Conservation (phyloP, 2,888 invertebrate genomes). For the Pristionchus japonicus region DNA sequence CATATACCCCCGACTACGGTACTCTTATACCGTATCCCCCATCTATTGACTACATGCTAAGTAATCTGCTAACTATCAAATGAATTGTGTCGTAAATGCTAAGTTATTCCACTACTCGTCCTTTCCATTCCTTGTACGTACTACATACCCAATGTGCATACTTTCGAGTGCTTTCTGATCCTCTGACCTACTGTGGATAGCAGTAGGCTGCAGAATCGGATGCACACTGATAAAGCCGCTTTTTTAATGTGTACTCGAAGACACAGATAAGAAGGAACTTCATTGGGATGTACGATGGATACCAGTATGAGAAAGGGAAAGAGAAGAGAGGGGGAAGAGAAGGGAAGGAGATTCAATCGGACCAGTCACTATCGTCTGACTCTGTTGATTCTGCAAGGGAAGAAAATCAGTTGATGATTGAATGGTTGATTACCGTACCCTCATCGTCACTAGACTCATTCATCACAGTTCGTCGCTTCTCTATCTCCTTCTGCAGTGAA, state of each 20-base stretch:
- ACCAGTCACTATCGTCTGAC: constrained; percentile 40
- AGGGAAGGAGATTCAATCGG: constrained; percentile 3
- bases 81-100: not conserved
- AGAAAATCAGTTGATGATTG: not conserved
- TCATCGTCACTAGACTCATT: constrained; percentile 40
- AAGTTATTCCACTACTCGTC: constrained; percentile 13
- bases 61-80: constrained; percentile 5
- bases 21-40: not conserved
- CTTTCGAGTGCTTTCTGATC: not conserved
- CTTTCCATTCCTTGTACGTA: not conserved
- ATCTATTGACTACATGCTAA: not conserved
- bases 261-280: not conserved
- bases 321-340: not conserved
- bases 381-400: constrained; percentile 12
- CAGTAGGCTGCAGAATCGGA: constrained; percentile 11
- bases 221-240: not conserved
- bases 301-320: constrained; percentile 20
- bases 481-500: constrained; percentile 39
- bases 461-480: constrained; percentile 43
- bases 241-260: not conserved
- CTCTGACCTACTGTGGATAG: not conserved
- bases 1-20: not conserved
- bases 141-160: constrained; percentile 11
- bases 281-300: constrained; percentile 29
- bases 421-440: not conserved